phyloP scores from a whole-genome alignment of 2,113 vertebrate species.

The Odontophorus gujanensis region DNA sequence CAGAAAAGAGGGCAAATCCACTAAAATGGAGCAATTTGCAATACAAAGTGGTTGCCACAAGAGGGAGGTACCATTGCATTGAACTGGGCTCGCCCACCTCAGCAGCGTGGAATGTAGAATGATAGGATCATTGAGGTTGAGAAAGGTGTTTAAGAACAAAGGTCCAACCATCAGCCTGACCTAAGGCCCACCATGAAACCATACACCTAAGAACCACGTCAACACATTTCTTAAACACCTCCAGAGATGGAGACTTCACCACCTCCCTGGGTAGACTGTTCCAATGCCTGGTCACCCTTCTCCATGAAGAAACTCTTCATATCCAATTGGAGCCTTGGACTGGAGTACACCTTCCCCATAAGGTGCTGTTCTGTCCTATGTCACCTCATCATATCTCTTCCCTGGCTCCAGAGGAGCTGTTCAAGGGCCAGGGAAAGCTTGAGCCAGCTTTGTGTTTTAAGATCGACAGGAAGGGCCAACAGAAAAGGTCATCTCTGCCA shows the following conservation, averaged over 20 bases:
- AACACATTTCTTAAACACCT: not conserved
- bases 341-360: fast-evolving
- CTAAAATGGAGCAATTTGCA: not conserved
- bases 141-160: not conserved
- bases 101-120: fast-evolving
- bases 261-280: not conserved
- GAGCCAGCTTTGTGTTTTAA: not conserved
- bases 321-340: not conserved
- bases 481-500: not conserved
- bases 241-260: not conserved
- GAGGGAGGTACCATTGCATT: constrained; percentile 20
- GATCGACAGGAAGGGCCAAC: too few relatives aligned
- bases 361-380: not conserved
- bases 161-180: not conserved
- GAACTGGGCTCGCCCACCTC: fast-evolving
- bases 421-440: not conserved
- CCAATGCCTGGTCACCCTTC: not conserved
- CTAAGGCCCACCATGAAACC: not conserved
- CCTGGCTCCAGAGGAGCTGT: fast-evolving
- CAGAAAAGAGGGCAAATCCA: too few relatives aligned
- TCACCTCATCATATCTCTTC: not conserved
- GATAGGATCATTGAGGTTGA: not conserved
- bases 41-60: not conserved
- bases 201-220: not conserved
- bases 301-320: not conserved